Base-by-base conservation (phyloP, 2,888 invertebrate genomes). In the Drosophila atripex region DNA sequence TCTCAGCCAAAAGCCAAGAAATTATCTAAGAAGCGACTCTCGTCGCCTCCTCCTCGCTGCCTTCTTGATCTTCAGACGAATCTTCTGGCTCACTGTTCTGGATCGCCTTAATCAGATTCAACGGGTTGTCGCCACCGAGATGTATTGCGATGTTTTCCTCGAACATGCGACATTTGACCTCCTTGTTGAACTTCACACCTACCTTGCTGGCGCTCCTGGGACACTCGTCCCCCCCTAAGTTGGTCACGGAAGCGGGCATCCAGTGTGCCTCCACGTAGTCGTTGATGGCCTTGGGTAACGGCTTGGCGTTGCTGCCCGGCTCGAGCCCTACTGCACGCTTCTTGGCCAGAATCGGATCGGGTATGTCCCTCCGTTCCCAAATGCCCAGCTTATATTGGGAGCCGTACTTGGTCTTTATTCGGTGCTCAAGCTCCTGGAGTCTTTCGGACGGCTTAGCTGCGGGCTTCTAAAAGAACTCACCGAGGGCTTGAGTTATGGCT, bases 351-450 rank as follows among this genome's bases (percentile, higher is more conserved):
- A 25, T 14, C 3, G 63, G 63, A 1, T 57, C 50, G 1, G 21
- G 12, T 1, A 57, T 43, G 32, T 63, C 63, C 28, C 38, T 57
- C 16, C 63, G 41, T 28, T 16, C n/a, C 63, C 57, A 63, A 12
- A 51, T 63, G 0, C 38, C 57, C 43, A 50, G 11, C 28, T 63
- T 63, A 35, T 57, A 57, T 21, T 63, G 57, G 3, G 63, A 50
- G 9, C 63, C 63, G 28, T 57, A 51, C 50, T 57, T 57, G 7
- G 7, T 3, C 28, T 30, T 51, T 18, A 57, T 38, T 8, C 50
- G 50, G 3, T 9, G 4, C 28, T 35, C 61, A 3, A 45, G 50
- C 28, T 63, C 50, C 1, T 3, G 0, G 14, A 56, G 28, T 7
- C n/a, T 32, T 2, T 18, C 12, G 1, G 55, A 23, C 11, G 35